Conservation (phyloP, 2,888 invertebrate genomes). For the Sesia apiformis region DNA sequence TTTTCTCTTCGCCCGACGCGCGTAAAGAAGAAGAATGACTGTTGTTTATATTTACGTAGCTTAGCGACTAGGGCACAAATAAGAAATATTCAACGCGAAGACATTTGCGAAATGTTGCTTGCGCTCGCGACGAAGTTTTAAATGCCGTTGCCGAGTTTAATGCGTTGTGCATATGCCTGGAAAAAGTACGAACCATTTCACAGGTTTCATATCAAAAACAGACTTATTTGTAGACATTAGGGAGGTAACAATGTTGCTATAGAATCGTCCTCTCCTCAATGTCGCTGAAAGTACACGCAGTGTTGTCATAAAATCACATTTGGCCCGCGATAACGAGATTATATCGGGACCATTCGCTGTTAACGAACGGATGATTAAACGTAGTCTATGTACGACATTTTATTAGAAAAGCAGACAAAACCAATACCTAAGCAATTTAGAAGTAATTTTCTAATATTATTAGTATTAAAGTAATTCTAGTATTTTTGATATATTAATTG, state of each 20-base stretch:
- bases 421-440: too few species aligned
- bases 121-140: slow-evolving; percentile 17
- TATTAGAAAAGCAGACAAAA: slow-evolving; percentile 1
- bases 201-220: too few species aligned
- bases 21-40: slow-evolving; percentile 59
- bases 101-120: slow-evolving; percentile 29
- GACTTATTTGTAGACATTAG: too few species aligned
- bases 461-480: too few species aligned
- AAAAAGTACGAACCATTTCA: background rate
- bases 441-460: too few species aligned
- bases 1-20: slow-evolving; percentile 51
- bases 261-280: background rate
- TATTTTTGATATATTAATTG: too few species aligned
- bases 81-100: slow-evolving; percentile 33
- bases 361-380: slow-evolving; percentile 10
- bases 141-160: background rate
- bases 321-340: slow-evolving; percentile 9
- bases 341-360: slow-evolving; percentile 5
- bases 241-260: background rate
- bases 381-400: slow-evolving; percentile 3
- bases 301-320: slow-evolving; percentile 6
- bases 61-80: slow-evolving; percentile 52
- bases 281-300: slow-evolving; percentile 4
- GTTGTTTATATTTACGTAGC: slow-evolving; percentile 61
- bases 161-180: background rate